Base-by-base conservation (phyloP, 2,113 vertebrate species). In the Poicephalus meyeri region DNA sequence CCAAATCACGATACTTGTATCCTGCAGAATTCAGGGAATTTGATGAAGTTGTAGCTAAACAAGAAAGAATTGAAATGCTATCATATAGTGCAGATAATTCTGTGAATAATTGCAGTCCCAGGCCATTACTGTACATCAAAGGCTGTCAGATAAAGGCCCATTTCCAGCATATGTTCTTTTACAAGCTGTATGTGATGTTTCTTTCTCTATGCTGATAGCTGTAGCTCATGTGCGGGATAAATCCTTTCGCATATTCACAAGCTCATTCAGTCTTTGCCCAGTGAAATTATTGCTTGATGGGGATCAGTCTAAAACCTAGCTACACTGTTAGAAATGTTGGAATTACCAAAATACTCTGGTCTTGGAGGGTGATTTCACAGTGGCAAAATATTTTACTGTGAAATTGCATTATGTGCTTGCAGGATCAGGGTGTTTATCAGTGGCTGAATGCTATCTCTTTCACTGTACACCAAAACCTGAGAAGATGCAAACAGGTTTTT, bases 81-180 rank as follows among this genome's bases (percentile, higher is more conserved):
- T 89, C 91, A 68, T 58, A 46, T 25, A 69, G 94, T 90, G 89
- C 82, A 90, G 68, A 70, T 89, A 94, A 83, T 58, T 80, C 91
- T 70, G 17, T 73, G 88, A 97, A 85, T 89, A 96, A 96, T 64
- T 81, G 46, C 82, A 87, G 71, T 92, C 41, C 85, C 35, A 73
- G 63, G 84, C 85, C 56, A 17, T 47, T 58, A 82, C 53, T 47
- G 46, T 63, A 49, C 63, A 50, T 72, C 46, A 42, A 61, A 65
- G 63, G 55, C 76, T 84, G 63, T 66, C 69, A 90, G 94, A 88
- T 49, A 91, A 94, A 74, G 74, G 70, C 23, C 76, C 25, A 3
- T 31, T 89, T 89, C 79, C 55, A 70, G 63, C 6, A 37, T 1
- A 12, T 26, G 56, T 60, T 89, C 91, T 91, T 93, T 83, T 58